Conservation (phyloP, 1,140 invertebrate genomes). For the Ceratitis capitata region DNA sequence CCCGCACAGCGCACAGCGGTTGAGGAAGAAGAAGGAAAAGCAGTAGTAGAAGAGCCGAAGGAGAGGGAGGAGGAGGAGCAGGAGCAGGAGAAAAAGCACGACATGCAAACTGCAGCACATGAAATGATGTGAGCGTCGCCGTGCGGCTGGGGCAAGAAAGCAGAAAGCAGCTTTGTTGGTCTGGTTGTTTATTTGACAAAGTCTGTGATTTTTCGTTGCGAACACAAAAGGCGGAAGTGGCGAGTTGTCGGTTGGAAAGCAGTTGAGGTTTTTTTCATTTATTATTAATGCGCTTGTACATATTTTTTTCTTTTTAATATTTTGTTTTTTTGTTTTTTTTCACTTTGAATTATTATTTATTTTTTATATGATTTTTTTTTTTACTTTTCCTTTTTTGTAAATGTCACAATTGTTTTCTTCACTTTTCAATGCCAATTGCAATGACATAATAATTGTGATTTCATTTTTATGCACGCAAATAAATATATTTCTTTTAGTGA, state of each 20-base stretch:
- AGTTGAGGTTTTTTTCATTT: background rate
- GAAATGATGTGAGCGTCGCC: background rate
- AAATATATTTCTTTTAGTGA: background rate
- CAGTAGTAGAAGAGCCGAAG: background rate
- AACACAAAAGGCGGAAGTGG: background rate
- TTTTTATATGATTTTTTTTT: background rate
- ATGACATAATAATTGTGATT: constrained; percentile 16
- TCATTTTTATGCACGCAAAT: background rate
- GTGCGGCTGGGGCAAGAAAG: background rate
- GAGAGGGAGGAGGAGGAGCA: background rate
- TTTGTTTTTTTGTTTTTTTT: background rate
- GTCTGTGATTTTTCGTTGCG: background rate
- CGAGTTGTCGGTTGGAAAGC: background rate
- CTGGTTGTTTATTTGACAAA: background rate
- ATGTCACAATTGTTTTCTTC: background rate
- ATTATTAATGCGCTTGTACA: background rate
- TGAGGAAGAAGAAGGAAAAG: background rate
- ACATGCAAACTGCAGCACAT: too few relatives aligned
- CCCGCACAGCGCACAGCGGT: background rate
- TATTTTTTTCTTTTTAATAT: background rate
- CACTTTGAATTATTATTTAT: background rate
- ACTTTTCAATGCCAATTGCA: constrained; percentile 6
- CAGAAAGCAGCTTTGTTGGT: background rate
- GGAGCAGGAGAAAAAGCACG: too few relatives aligned
- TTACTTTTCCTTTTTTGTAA: background rate